Percentiles rank a stretch among this genome's conserved stretches.
Evolutionary conservation across 2,888 invertebrate genomes (phyloP).

Genomic region (Glaucopsyche alexis): DNA sequence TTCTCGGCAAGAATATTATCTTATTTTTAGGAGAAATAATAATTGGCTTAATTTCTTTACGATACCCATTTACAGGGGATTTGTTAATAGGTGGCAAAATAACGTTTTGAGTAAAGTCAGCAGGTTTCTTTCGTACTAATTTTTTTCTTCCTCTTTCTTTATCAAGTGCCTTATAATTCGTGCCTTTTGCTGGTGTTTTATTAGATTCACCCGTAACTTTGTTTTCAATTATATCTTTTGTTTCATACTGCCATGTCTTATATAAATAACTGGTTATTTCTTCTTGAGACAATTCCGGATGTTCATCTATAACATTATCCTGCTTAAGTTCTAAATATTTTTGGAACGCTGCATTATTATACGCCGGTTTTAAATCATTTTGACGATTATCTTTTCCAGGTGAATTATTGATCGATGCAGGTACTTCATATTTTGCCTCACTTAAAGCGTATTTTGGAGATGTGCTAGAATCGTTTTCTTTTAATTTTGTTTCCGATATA

Average conservation of each 20-base stretch:
- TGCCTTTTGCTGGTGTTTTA: not conserved
- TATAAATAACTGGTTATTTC: conserved; percentile 22
- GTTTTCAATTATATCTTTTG: conserved; percentile 55
- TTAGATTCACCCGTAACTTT: conserved; percentile 33
- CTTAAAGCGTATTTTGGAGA: not conserved
- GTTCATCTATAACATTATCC: conserved; percentile 17
- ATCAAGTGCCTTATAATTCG: not conserved
- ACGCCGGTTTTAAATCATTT: not conserved
- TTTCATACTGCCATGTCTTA: conserved; percentile 57
- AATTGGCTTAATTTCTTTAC: conserved; percentile 4
- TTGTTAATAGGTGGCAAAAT: not conserved
- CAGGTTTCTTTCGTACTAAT: not conserved
- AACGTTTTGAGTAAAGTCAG: not conserved
- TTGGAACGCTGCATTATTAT: not conserved
- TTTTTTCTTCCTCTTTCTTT: not conserved
- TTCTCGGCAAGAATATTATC: not conserved
- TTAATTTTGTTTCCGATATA: not conserved
- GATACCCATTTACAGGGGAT: not conserved
- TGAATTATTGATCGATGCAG: not conserved
- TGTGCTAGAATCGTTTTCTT: not conserved
- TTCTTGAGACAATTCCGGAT: conserved; percentile 14
- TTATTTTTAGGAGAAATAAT: conserved; percentile 14
- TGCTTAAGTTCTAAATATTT: conserved; percentile 28
- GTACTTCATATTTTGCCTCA: not conserved
- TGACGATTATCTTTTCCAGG: not conserved